Evolutionary conservation across 2,113 vertebrate species (phyloP).

Genomic region (Pseudopodoces humilis): DNA sequence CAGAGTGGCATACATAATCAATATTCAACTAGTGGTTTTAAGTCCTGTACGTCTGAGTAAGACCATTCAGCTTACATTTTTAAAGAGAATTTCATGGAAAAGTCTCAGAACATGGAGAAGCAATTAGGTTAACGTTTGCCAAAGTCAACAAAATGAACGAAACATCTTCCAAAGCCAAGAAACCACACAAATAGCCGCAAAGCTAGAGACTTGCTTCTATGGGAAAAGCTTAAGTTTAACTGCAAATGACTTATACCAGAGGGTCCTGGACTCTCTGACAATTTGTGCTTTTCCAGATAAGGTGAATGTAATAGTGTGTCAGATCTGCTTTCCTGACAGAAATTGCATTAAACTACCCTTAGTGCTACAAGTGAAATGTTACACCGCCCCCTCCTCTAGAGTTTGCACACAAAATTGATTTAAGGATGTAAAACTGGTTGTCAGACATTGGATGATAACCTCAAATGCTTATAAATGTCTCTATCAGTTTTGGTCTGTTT

Average conservation of each 20-base stretch:
- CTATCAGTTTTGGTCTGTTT: not conserved
- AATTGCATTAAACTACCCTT: not conserved
- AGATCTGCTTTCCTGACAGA: not conserved
- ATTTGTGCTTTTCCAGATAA: not conserved
- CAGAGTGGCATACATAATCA: not conserved
- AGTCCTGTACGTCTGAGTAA: not conserved
- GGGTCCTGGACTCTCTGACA: not conserved
- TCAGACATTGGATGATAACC: not conserved
- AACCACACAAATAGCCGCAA: not conserved
- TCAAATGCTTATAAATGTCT: slow-evolving; percentile 26
- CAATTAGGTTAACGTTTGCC: not conserved
- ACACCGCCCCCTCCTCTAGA: not conserved
- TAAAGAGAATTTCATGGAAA: not conserved
- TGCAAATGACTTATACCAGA: not conserved
- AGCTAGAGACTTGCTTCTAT: not conserved
- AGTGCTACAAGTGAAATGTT: not conserved
- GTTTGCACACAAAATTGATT: not conserved
- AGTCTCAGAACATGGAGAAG: not conserved
- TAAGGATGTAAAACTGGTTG: slow-evolving; percentile 9
- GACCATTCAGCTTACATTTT: not conserved
- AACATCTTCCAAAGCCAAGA: not conserved
- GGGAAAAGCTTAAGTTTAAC: not conserved
- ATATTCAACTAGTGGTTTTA: not conserved
- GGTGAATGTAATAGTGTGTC: not conserved
- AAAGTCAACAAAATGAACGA: not conserved